Evolutionary conservation across 2,113 vertebrate species (phyloP).

Genomic region (Brachyhypopomus gauderio): DNA sequence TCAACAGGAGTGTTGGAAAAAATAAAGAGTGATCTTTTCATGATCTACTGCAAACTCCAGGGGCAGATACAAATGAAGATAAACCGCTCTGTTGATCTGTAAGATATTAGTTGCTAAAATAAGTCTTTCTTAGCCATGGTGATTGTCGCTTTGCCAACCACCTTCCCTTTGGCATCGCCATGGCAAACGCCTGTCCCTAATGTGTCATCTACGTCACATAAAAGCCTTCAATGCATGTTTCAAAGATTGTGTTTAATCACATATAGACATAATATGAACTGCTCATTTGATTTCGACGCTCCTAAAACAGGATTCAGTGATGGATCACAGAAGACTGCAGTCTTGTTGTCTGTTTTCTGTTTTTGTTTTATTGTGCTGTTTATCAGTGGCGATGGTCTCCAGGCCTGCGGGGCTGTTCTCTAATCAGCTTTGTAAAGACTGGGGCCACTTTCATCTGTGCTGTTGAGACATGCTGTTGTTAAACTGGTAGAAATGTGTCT

Average conservation of each 20-base stretch:
- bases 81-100: not conserved
- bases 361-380: not conserved
- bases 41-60: not conserved
- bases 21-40: not conserved
- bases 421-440: not conserved
- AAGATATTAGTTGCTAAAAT: not conserved
- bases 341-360: not conserved
- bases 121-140: not conserved
- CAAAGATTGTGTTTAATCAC: not conserved
- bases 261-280: not conserved
- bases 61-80: not conserved
- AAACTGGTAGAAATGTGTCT: not conserved
- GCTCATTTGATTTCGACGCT: not conserved
- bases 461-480: not conserved
- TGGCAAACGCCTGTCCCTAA: not conserved
- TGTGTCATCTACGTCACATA: not conserved
- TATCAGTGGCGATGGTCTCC: not conserved
- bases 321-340: not conserved
- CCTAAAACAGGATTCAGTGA: not conserved
- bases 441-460: not conserved
- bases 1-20: not conserved
- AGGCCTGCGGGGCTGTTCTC: constrained; percentile 8
- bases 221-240: constrained; percentile 2
- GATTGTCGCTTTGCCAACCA: not conserved
- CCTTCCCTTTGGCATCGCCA: not conserved